Evolutionary conservation across 2,888 invertebrate species (phyloP), one percentile per base, ranked within the genome.

Genomic region (Machimus rusticus): DNA sequence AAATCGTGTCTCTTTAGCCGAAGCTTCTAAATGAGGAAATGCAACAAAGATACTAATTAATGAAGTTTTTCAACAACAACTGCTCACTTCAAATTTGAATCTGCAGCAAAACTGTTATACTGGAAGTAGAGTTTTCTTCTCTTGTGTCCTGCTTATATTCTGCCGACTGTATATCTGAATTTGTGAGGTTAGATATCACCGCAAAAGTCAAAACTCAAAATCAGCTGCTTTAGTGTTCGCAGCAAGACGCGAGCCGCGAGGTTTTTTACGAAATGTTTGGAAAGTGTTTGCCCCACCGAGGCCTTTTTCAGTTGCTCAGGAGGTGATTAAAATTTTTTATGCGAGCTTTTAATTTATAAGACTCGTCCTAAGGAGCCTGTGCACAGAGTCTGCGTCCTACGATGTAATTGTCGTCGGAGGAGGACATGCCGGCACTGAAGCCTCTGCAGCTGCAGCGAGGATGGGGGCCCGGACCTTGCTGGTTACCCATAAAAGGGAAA

Each of bases 361-460:
- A 14, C 0, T 9, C 66, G n/a, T 76, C 3, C 14, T 34, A 5
- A 78, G 78, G 23, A 16, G 46, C 23, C 19, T 78, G 23, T 39
- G 39, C 34, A 78, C 39, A 1, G 78, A 39, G 12, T 9, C 39
- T 9, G 14, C 43, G 8, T 9, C 5, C 2, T 92, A 92, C 87
- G 96, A 97, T 93, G 97, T 98, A 0, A 94, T 98, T 89, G 95
- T 98, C 76, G 95, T 98, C 90, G 98, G 98, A 16, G 98, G 98
- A 5, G 98, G 98, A 0, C 98, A 98, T 94, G 98, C 98, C 9
- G 98, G 98, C 16, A 95, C 96, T 6, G 98, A 98, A 93, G 98
- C 97, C 1, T 96, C 96, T 90, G 94, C 96, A 74, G 97, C 97
- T 5, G 95, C 98, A 1, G 95, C 97, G 0, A 93, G 98, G 90